Conservation (phyloP, 2,888 invertebrate genomes). For the Taphrorychus bicolor region DNA sequence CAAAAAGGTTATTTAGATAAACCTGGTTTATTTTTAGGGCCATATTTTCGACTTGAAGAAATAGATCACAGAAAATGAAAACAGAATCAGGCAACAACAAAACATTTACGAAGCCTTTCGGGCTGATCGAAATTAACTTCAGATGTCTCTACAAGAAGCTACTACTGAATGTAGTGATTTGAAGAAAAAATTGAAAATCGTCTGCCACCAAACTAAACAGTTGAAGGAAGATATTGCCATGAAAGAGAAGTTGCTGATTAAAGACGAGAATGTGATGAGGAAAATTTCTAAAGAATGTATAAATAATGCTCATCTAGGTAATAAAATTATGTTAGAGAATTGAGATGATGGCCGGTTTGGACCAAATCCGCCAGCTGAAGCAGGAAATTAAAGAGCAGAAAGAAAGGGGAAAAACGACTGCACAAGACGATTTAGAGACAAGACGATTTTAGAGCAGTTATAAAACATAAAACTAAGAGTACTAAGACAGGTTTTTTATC, state of each 20-base stretch:
- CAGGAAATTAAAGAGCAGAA: slow-evolving; percentile 69
- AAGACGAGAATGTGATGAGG: slow-evolving; percentile 66
- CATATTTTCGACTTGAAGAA: slow-evolving; percentile 77
- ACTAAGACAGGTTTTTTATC: too few species aligned
- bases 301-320: too few species aligned
- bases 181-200: slow-evolving; percentile 76
- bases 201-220: slow-evolving; percentile 79
- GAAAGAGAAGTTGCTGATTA: slow-evolving; percentile 75
- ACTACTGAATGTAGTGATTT: slow-evolving; percentile 73
- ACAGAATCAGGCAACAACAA: slow-evolving; percentile 68
- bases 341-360: slow-evolving; percentile 66
- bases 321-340: slow-evolving; percentile 55
- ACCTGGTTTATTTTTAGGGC: too few species aligned
- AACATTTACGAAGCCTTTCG: slow-evolving; percentile 78
- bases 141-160: slow-evolving; percentile 73
- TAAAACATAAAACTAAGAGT: too few species aligned
- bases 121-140: slow-evolving; percentile 78
- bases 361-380: slow-evolving; percentile 66
- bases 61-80: slow-evolving; percentile 69
- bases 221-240: slow-evolving; percentile 81
- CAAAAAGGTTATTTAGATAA: slow-evolving; percentile 60
- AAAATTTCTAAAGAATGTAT: slow-evolving; percentile 60
- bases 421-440: too few species aligned
- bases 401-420: slow-evolving; percentile 72
- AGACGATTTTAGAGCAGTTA: too few species aligned